phyloP scores from a whole-genome alignment of 2,888 invertebrate genomes.

The Tholera decimalis region DNA sequence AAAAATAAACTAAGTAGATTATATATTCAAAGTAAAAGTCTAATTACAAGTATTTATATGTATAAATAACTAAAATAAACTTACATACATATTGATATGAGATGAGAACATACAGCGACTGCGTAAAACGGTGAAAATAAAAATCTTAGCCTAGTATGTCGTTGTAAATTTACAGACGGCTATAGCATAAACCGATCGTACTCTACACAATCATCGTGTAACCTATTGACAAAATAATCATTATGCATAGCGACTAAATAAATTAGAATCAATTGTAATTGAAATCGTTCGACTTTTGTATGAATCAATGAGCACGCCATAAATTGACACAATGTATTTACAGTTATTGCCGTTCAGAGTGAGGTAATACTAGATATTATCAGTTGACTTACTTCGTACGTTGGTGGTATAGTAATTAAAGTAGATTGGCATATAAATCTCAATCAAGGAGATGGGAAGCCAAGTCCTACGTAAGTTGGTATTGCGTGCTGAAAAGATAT shows the following conservation, averaged over 20 bases:
- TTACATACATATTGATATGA: too few relatives aligned
- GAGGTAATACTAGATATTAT: conserved; percentile 26
- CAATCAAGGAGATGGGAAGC: conserved; percentile 17
- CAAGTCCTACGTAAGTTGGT: conserved; percentile 6
- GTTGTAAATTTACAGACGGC: conserved; percentile 11
- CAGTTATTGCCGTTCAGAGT: conserved; percentile 14
- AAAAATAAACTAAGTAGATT: too few relatives aligned
- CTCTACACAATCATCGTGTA: conserved; percentile 17
- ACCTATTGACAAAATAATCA: conserved; percentile 54
- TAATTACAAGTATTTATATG: too few relatives aligned
- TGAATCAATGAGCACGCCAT: conserved; percentile 26
- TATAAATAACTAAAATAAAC: too few relatives aligned
- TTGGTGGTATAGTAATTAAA: conserved; percentile 37
- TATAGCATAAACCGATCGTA: conserved; percentile 19
- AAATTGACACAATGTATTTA: conserved; percentile 45
- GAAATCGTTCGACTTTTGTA: conserved; percentile 24
- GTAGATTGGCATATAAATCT: conserved; percentile 48
- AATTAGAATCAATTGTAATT: conserved; percentile 56
- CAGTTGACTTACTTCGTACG: conserved; percentile 24
- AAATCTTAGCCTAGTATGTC: background rate
- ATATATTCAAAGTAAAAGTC: too few relatives aligned
- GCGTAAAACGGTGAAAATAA: too few relatives aligned
- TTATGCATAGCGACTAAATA: conserved; percentile 43
- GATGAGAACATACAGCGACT: too few relatives aligned
- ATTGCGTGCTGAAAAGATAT: conserved; percentile 28